These are phyloP conservation scores for Drosophila nannoptera DNA, from an alignment of 1,140 invertebrate species.

Conservation along the genomic window DNA sequence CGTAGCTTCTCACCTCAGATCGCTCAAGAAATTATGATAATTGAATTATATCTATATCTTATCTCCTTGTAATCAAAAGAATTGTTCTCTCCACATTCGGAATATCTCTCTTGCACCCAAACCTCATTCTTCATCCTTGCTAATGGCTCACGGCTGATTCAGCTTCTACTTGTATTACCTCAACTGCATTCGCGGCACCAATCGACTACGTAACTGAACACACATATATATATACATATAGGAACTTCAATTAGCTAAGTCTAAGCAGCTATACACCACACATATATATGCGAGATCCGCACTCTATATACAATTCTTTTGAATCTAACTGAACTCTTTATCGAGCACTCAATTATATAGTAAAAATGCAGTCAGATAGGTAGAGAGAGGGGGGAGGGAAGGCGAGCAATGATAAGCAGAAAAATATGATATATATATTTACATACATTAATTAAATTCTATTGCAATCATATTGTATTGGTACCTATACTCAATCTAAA, in stretches of 20 bases:
- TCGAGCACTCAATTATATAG: slow-evolving; percentile 2
- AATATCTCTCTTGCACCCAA: slow-evolving; percentile 54
- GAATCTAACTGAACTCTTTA: slow-evolving; percentile 27
- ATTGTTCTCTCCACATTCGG: slow-evolving; percentile 15
- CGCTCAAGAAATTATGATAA: not conserved
- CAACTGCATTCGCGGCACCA: slow-evolving; percentile 71
- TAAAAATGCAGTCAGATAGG: too few species aligned
- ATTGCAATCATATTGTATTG: too few species aligned
- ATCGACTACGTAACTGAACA: slow-evolving; percentile 35
- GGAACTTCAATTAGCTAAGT: not conserved
- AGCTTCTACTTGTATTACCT: slow-evolving; percentile 52
- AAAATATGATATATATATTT: slow-evolving; percentile 51
- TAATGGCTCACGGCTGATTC: slow-evolving; percentile 13
- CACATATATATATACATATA: slow-evolving; percentile 1
- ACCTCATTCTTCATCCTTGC: slow-evolving; percentile 61
- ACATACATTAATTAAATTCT: too few species aligned
- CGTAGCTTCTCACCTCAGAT: slow-evolving; percentile 24
- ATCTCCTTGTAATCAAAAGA: slow-evolving; percentile 44
- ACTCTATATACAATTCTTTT: not conserved
- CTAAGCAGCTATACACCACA: too few species aligned
- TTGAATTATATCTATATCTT: slow-evolving; percentile 11
- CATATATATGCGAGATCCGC: too few species aligned
- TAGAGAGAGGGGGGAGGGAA: too few species aligned
- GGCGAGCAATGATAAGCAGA: too few species aligned
- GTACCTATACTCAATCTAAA: not conserved